phyloP scores from a whole-genome alignment of 1,140 invertebrate species.

The Drosophila quadrilineata region DNA sequence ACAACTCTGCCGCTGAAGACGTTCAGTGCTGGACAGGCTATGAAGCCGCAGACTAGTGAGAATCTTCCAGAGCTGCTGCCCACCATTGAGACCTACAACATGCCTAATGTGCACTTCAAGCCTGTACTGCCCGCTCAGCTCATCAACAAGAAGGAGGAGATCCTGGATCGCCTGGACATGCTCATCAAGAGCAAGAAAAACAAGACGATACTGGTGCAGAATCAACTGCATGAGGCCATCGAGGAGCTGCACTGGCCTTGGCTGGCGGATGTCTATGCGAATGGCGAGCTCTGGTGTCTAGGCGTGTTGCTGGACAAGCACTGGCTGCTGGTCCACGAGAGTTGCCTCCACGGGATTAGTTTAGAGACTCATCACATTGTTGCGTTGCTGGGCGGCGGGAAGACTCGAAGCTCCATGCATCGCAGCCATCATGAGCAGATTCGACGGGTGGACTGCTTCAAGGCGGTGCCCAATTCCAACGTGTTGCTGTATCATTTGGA shows the following conservation, averaged over 20 bases:
- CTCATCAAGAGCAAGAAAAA: slow-evolving; percentile 68
- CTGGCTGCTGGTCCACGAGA: slow-evolving; percentile 85
- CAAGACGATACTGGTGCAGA: slow-evolving; percentile 61
- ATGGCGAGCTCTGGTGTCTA: slow-evolving; percentile 86
- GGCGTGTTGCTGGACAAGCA: slow-evolving; percentile 85
- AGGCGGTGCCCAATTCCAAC: slow-evolving; percentile 82
- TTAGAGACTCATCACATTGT: slow-evolving; percentile 84
- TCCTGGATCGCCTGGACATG: slow-evolving; percentile 56
- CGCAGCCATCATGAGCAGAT: slow-evolving; percentile 87
- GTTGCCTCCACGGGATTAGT: slow-evolving; percentile 83
- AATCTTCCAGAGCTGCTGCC: slow-evolving; percentile 33
- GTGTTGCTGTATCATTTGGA: slow-evolving; percentile 84
- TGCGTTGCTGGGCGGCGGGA: slow-evolving; percentile 85
- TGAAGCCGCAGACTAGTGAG: slow-evolving; percentile 5
- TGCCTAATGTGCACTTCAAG: slow-evolving; percentile 71
- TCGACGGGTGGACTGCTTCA: slow-evolving; percentile 83
- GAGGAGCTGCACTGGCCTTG: slow-evolving; percentile 83
- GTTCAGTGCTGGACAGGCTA: slow-evolving; percentile 55
- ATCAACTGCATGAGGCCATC: slow-evolving; percentile 65
- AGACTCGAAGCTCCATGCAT: slow-evolving; percentile 82
- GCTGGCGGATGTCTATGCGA: slow-evolving; percentile 86
- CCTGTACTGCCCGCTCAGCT: slow-evolving; percentile 42
- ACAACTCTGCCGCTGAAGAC: slow-evolving; percentile 60
- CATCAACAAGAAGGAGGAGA: slow-evolving; percentile 69
- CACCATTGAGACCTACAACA: slow-evolving; percentile 56